phyloP scores from a whole-genome alignment of 2,888 invertebrate species.

The Drosophila algonquin region DNA sequence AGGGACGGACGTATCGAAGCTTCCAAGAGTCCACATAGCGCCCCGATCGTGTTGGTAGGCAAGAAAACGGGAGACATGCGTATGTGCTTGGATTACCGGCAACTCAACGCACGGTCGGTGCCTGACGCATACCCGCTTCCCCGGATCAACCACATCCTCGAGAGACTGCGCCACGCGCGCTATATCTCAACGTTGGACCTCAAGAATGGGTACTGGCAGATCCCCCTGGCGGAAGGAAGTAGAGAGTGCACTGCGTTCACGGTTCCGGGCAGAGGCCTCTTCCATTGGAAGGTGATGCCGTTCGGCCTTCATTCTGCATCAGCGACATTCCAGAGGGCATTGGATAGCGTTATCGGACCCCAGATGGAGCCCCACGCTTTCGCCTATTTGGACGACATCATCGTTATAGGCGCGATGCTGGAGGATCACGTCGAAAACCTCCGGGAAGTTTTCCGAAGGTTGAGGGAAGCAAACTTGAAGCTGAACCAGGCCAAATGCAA shows the following conservation, averaged over 20 bases:
- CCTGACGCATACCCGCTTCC: too few relatives aligned
- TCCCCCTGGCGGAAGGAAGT: too few relatives aligned
- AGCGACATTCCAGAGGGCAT: neutral
- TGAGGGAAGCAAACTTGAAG: neutral
- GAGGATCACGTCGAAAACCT: neutral
- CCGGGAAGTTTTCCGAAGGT: neutral
- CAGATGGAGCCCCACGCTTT: neutral
- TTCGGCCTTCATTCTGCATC: constrained; percentile 2
- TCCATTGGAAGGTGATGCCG: neutral
- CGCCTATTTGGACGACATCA: neutral
- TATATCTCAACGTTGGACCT: too few relatives aligned
- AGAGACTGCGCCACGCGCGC: too few relatives aligned
- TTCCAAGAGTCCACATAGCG: too few relatives aligned
- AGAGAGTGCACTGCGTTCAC: neutral
- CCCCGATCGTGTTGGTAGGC: too few relatives aligned
- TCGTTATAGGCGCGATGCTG: neutral
- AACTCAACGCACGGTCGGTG: too few relatives aligned
- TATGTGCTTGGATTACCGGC: too few relatives aligned
- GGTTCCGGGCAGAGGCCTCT: neutral
- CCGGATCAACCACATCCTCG: too few relatives aligned
- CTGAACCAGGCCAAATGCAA: neutral
- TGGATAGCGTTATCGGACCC: neutral
- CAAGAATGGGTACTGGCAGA: too few relatives aligned
- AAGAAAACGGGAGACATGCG: too few relatives aligned
- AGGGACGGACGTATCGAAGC: too few relatives aligned